Percentiles rank a stretch among this genome's conserved stretches.
Conservation (phyloP, 2,888 invertebrate species). For the Saturnia japonica region DNA sequence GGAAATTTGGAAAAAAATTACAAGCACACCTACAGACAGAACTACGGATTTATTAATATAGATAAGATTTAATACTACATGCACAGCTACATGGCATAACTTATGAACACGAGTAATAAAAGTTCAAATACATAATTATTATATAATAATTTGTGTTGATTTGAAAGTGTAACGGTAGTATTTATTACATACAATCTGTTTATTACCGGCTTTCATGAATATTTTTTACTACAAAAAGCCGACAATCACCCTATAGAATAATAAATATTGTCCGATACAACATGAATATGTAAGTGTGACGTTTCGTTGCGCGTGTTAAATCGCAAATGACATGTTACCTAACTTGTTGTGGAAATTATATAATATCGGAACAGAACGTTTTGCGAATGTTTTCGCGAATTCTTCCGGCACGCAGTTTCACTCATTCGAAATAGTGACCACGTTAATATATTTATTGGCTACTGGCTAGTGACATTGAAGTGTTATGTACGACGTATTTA, state of each 20-base stretch:
- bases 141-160: background rate
- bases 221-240: background rate
- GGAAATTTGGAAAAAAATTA: too few species aligned
- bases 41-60: too few species aligned
- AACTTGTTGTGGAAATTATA: background rate
- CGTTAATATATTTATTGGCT: background rate
- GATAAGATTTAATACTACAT: too few species aligned
- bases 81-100: too few species aligned
- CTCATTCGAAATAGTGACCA: background rate
- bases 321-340: background rate
- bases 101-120: background rate
- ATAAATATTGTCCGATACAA: background rate
- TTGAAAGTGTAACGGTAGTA: slow-evolving; percentile 1
- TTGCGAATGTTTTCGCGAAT: slow-evolving; percentile 5
- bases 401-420: background rate
- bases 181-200: background rate
- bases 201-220: slow-evolving; percentile 5
- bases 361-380: background rate
- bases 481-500: too few species aligned
- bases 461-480: too few species aligned
- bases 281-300: background rate
- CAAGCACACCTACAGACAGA: too few species aligned
- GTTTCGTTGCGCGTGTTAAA: slow-evolving; percentile 2
- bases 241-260: background rate
- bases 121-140: background rate